These are phyloP conservation scores for Aleiodes sp. DNA, from an alignment of 1,140 invertebrate species.

Conservation along the genomic window DNA sequence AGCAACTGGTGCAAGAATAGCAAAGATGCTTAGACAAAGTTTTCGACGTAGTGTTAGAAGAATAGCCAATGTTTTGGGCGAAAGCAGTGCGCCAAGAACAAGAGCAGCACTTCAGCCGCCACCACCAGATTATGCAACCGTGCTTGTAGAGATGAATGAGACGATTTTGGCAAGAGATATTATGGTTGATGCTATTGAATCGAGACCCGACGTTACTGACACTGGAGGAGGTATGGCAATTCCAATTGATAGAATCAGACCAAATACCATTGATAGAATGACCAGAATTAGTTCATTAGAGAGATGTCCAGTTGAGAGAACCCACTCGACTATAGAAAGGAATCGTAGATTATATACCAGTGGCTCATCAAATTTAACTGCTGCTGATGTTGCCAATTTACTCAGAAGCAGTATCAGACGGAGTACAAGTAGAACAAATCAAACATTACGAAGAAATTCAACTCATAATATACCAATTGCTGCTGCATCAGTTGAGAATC, in stretches of 20 bases:
- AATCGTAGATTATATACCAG: constrained; percentile 20
- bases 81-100: constrained; percentile 46
- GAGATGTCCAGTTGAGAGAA: constrained; percentile 28
- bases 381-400: constrained; percentile 69
- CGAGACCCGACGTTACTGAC: constrained; percentile 38
- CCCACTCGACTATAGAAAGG: constrained; percentile 42
- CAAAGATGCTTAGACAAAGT: constrained; percentile 81
- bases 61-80: constrained; percentile 67
- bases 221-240: neutral
- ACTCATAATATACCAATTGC: constrained; percentile 35
- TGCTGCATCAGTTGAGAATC: constrained; percentile 66
- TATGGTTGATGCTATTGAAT: constrained; percentile 45
- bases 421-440: constrained; percentile 54
- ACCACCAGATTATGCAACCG: constrained; percentile 73
- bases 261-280: constrained; percentile 54
- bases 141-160: constrained; percentile 71
- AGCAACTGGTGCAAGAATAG: constrained; percentile 82
- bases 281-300: constrained; percentile 37
- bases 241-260: constrained; percentile 38
- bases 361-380: constrained; percentile 63
- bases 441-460: constrained; percentile 38
- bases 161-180: constrained; percentile 41
- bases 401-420: constrained; percentile 70
- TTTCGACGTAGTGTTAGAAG: constrained; percentile 82
- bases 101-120: constrained; percentile 64